These are phyloP conservation scores for Saimiri boliviensis DNA, from an alignment of 2,113 vertebrate species.

Conservation along the genomic window DNA sequence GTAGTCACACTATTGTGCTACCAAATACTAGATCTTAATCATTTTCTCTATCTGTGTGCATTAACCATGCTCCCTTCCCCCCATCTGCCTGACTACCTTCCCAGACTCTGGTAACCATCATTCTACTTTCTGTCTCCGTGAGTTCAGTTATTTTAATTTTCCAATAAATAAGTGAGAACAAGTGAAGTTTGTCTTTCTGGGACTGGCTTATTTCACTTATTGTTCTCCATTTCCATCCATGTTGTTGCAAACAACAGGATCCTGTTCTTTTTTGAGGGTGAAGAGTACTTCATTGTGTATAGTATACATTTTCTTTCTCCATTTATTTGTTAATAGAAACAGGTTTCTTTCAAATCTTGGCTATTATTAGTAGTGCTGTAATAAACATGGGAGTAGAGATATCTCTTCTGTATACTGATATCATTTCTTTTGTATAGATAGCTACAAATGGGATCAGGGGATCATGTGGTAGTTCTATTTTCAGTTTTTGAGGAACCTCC, in stretches of 20 bases:
- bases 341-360: background rate
- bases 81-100: too few species aligned
- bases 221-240: background rate
- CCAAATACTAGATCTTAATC: too few species aligned
- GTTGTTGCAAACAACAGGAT: background rate
- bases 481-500: background rate
- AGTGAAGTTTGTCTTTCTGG: background rate
- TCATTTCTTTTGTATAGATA: background rate
- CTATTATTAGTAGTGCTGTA: background rate
- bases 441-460: background rate
- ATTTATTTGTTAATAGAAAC: background rate
- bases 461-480: background rate
- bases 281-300: background rate
- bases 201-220: background rate
- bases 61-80: background rate
- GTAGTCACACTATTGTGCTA: too few species aligned
- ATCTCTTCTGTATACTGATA: background rate
- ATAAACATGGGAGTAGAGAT: background rate
- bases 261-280: background rate
- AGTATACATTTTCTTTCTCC: background rate
- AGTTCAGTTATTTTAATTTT: background rate
- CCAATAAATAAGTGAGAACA: background rate
- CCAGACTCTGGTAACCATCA: background rate
- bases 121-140: background rate
- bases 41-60: background rate